Conservation (phyloP, 2,113 vertebrate genomes). For the Myrmecophaga tridactyla region DNA sequence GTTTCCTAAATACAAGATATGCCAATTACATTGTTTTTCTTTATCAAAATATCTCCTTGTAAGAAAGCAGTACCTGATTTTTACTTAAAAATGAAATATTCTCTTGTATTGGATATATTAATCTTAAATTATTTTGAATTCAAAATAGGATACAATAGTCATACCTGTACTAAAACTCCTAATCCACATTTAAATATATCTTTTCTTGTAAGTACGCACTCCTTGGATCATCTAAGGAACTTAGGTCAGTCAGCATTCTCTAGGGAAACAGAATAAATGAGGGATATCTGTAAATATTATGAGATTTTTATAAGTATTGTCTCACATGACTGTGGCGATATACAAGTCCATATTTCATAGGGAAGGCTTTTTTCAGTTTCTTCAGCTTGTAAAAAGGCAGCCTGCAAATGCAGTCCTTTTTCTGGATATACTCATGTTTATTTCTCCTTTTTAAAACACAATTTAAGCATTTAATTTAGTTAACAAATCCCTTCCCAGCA, state of each 20-base stretch:
- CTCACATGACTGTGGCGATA: no score
- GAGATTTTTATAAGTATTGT: no score
- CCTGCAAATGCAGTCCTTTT: no score
- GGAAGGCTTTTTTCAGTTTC: no score
- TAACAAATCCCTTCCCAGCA: no score
- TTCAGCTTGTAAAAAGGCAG: no score
- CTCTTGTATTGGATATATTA: background rate
- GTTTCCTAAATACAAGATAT: background rate
- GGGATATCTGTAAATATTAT: no score
- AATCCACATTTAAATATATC: background rate
- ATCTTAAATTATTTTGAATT: conserved; percentile 3
- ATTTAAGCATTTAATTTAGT: no score
- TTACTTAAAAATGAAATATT: background rate
- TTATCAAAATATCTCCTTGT: background rate
- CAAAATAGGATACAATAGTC: background rate
- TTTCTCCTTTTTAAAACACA: no score
- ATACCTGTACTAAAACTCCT: background rate
- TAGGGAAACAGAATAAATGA: no score
- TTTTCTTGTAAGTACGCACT: background rate
- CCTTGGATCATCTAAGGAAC: background rate
- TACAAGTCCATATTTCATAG: no score
- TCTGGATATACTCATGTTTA: no score
- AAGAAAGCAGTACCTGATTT: background rate
- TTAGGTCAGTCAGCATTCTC: background rate
- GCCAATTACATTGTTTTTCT: background rate